These are phyloP conservation scores for Drosophila anomelani DNA, from an alignment of 2,888 invertebrate genomes.

Conservation along the genomic window DNA sequence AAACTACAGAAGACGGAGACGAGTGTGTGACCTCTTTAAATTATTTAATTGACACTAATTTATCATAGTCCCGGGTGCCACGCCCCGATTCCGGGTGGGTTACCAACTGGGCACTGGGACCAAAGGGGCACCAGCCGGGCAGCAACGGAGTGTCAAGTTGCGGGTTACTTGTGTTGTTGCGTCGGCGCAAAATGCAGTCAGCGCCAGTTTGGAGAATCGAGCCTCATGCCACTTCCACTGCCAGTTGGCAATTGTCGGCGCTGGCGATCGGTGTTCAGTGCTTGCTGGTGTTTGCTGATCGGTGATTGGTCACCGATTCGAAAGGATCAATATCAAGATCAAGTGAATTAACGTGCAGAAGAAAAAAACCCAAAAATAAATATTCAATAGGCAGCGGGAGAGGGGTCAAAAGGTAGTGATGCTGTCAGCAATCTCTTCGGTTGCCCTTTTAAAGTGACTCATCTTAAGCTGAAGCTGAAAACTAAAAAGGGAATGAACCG, in stretches of 20 bases:
- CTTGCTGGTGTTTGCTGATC: not conserved
- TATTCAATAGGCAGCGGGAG: not conserved
- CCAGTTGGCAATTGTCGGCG: slow-evolving; percentile 50
- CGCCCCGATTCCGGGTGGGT: slow-evolving; percentile 39
- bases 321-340: slow-evolving; percentile 20
- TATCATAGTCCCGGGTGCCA: slow-evolving; percentile 64
- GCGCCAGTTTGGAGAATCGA: slow-evolving; percentile 6
- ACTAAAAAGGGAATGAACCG: not conserved
- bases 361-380: no score
- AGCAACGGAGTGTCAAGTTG: slow-evolving; percentile 2
- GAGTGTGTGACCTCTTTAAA: slow-evolving; percentile 84
- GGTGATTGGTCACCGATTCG: not conserved
- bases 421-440: not conserved
- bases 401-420: not conserved
- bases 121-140: not conserved
- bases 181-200: slow-evolving; percentile 36
- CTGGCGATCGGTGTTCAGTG: slow-evolving; percentile 52
- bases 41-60: slow-evolving; percentile 85
- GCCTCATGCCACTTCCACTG: slow-evolving; percentile 26
- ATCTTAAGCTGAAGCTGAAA: not conserved
- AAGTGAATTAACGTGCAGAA: not conserved
- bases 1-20: slow-evolving; percentile 20
- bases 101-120: slow-evolving; percentile 1
- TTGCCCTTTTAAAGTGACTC: slow-evolving; percentile 7
- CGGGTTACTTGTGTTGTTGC: slow-evolving; percentile 29